Conservation (phyloP, 1,140 invertebrate genomes). For the Meteorus sp. region DNA sequence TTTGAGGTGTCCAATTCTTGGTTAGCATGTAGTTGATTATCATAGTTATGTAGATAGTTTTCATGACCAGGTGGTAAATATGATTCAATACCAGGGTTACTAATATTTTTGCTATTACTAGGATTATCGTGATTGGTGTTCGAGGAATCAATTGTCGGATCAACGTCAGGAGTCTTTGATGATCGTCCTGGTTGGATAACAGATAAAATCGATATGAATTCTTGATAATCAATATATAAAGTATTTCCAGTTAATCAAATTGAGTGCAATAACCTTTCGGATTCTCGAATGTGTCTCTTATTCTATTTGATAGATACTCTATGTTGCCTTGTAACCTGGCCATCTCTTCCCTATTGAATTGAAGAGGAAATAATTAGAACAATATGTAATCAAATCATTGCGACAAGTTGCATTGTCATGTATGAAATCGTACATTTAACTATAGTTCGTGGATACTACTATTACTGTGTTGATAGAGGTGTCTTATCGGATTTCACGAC, state of each 20-base stretch:
- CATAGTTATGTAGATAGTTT: conserved; percentile 11
- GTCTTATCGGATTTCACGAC: conserved; percentile 44
- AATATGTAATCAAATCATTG: neutral
- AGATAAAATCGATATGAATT: too few relatives aligned
- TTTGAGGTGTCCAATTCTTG: neutral
- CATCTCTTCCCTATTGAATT: conserved; percentile 59
- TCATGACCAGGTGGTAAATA: too few relatives aligned
- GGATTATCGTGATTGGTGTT: neutral
- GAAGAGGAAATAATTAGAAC: conserved; percentile 19
- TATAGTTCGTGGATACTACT: conserved; percentile 24
- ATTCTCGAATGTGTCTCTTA: conserved; percentile 51
- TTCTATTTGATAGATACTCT: conserved; percentile 57
- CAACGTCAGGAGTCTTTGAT: neutral
- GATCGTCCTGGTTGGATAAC: too few relatives aligned
- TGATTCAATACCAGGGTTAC: too few relatives aligned
- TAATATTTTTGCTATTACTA: too few relatives aligned
- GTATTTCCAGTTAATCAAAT: neutral
- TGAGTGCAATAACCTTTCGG: conserved; percentile 38
- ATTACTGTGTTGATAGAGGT: conserved; percentile 55
- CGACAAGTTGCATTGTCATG: neutral
- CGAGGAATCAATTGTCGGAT: neutral
- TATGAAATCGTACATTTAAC: neutral
- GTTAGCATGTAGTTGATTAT: neutral
- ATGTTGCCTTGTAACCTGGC: conserved; percentile 59
- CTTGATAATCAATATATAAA: too few relatives aligned